Evolutionary conservation across 2,888 invertebrate genomes (phyloP).

Genomic region (Pammene aurita): DNA sequence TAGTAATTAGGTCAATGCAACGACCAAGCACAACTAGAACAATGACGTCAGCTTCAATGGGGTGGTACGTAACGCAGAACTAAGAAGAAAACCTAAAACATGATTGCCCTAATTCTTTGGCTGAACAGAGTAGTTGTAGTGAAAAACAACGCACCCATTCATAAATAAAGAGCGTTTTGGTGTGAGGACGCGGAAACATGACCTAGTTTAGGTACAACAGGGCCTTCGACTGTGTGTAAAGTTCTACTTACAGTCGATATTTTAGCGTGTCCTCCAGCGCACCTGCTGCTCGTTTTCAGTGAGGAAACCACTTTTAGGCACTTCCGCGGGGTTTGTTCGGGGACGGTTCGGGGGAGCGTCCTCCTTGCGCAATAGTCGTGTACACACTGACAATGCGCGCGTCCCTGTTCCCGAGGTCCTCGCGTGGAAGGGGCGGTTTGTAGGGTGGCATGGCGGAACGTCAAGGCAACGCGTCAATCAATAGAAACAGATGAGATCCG

Average conservation of each 20-base stretch:
- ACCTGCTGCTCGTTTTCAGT: slow-evolving; percentile 53
- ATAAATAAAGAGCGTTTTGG: slow-evolving; percentile 69
- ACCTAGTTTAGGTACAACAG: slow-evolving; percentile 66
- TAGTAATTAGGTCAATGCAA: slow-evolving; percentile 42
- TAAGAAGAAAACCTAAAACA: slow-evolving; percentile 13
- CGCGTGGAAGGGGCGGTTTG: slow-evolving; percentile 76
- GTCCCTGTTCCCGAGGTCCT: slow-evolving; percentile 80
- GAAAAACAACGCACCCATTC: slow-evolving; percentile 66
- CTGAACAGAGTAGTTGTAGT: slow-evolving; percentile 19
- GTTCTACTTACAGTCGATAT: slow-evolving; percentile 70
- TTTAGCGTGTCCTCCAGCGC: slow-evolving; percentile 71
- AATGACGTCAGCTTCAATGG: slow-evolving; percentile 33
- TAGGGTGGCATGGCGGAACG: slow-evolving; percentile 76
- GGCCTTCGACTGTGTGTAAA: slow-evolving; percentile 45
- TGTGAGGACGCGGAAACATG: slow-evolving; percentile 76
- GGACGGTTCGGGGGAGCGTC: slow-evolving; percentile 59
- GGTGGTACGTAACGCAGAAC: slow-evolving; percentile 4
- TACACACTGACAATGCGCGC: slow-evolving; percentile 79
- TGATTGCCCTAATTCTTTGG: slow-evolving; percentile 19
- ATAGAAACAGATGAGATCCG: slow-evolving; percentile 76
- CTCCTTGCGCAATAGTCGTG: slow-evolving; percentile 62
- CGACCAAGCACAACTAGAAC: slow-evolving; percentile 38
- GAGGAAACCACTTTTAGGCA: slow-evolving; percentile 53
- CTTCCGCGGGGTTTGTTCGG: slow-evolving; percentile 61
- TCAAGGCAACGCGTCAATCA: slow-evolving; percentile 79